Evolutionary conservation across 2,888 invertebrate genomes (phyloP), one percentile per base, ranked within the genome.

Genomic region (Pyrrhosoma nymphula): DNA sequence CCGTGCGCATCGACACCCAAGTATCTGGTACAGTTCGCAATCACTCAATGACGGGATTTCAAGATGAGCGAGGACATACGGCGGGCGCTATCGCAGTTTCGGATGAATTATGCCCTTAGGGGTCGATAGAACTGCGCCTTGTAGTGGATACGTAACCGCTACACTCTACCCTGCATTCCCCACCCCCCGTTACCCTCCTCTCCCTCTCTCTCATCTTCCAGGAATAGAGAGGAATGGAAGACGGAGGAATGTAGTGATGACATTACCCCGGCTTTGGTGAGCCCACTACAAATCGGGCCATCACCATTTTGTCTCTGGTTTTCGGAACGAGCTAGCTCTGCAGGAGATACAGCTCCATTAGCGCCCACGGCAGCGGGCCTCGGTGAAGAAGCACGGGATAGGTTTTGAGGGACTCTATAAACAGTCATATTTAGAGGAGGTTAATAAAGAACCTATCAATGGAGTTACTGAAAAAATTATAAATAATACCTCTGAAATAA

Each of bases 11-110:
- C 69, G 30, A 30, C 47, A 16, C 55, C 75, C 93, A 55, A 69
- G 93, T 93, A 93, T 93, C 93, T 69, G 69, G 39, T 26, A 23
- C 82, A 82, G 82, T 35, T 35, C 82, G 63, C 93, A 93, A 93
- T 93, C 69, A 93, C 93, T 69, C 60, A 47, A 39, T 69, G 47
- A 47, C 69, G 93, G 69, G 63, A 93, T 69, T 93, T 93, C 69
- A 93, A 93, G 93, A 93, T 55, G 63, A 60, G 39, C 91, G 91
- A 23, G 60, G 91, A 20, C 69, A 35, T 47, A 93, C 47, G 47
- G 93, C 69, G 89, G n/a, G 23, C n/a, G 89, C 89, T 82, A 82
- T 82, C 82, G 35, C 35, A 30, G 82, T 35, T 82, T 30, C 82
- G 30, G 82, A 35, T 82, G 82, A 82, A 82, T 82, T 35, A 82